phyloP scores from a whole-genome alignment of 35 echinoderm and acorn worm species.

The Heliocidaris tuberculata region DNA sequence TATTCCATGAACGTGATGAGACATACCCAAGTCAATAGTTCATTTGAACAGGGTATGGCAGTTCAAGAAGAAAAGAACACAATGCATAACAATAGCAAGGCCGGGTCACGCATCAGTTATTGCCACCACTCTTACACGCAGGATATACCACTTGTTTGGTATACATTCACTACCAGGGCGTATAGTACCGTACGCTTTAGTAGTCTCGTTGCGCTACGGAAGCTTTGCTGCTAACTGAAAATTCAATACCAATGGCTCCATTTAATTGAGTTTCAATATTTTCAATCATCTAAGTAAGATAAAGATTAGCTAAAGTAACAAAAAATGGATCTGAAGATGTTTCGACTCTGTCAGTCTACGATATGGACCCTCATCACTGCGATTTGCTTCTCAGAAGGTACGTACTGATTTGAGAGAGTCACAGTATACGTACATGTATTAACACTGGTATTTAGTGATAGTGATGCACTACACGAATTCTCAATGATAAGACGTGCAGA shows the following conservation, averaged over 20 bases:
- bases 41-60: no score
- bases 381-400: background rate
- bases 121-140: background rate
- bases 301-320: background rate
- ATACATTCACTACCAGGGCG: background rate
- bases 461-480: no score
- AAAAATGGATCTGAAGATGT: background rate
- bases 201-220: background rate
- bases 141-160: no score
- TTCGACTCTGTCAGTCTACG: background rate
- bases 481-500: no score
- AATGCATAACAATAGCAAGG: background rate
- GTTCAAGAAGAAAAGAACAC: background rate
- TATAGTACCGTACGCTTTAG: background rate
- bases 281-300: background rate
- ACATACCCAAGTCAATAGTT: no score
- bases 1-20: background rate
- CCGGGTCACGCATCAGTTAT: background rate
- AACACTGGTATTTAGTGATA: no score
- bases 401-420: background rate
- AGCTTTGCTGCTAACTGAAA: no score
- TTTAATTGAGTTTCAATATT: background rate
- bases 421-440: no score
- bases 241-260: no score
- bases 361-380: background rate